Conservation (phyloP, 2,888 invertebrate species). For the Glaucopsyche alexis region DNA sequence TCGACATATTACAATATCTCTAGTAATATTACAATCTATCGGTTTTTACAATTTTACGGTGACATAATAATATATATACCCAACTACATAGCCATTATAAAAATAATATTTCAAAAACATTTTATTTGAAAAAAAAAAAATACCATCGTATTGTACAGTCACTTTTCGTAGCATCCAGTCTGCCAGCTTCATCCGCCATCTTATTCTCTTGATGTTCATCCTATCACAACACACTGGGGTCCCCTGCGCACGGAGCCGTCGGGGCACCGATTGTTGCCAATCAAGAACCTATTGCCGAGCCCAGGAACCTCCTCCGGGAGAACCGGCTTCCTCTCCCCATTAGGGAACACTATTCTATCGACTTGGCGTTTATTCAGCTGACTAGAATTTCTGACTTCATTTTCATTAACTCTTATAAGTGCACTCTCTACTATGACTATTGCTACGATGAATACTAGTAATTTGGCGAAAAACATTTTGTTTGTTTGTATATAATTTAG, state of each 20-base stretch:
- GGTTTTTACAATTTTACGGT: too few species aligned
- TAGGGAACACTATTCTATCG: neutral
- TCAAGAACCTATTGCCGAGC: neutral
- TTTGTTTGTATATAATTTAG: neutral
- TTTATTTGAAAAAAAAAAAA: neutral
- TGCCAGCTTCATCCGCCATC: neutral
- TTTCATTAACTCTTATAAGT: neutral
- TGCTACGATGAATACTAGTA: neutral
- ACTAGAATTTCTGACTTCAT: neutral
- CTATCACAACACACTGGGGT: neutral
- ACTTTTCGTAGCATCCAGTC: neutral
- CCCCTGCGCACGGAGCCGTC: neutral
- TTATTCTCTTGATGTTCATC: neutral
- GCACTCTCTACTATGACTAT: constrained; percentile 16
- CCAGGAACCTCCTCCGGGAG: neutral
- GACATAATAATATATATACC: too few species aligned
- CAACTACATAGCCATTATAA: neutral
- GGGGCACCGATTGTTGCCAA: neutral
- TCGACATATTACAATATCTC: too few species aligned
- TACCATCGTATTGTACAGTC: neutral
- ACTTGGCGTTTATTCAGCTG: too few species aligned
- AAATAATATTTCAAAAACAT: neutral
- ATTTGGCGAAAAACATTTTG: constrained; percentile 15
- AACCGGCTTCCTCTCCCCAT: neutral
- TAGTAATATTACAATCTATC: too few species aligned